Conservation (phyloP, 2,797 vertebrate genomes). For the Choloepus didactylus region DNA sequence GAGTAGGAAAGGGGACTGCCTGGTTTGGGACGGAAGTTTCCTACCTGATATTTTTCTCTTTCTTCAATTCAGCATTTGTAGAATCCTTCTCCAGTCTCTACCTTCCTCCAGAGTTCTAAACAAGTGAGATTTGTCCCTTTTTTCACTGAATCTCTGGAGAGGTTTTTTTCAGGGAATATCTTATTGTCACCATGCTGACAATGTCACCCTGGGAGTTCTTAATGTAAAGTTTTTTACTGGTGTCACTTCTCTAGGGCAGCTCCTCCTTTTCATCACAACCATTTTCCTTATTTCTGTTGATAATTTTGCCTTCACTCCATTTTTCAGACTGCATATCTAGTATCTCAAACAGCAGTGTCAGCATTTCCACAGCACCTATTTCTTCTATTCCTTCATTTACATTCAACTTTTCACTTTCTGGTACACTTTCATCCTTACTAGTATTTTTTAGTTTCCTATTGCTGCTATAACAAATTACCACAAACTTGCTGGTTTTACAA, state of each 20-base stretch:
- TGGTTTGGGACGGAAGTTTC: too few relatives aligned
- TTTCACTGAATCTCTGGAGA: too few relatives aligned
- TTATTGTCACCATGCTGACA: too few relatives aligned
- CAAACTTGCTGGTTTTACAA: slow-evolving; percentile 17
- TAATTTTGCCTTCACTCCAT: background rate
- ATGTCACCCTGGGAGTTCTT: background rate
- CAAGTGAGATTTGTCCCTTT: too few relatives aligned
- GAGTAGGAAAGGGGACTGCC: too few relatives aligned
- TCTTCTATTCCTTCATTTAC: background rate
- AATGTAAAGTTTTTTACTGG: background rate
- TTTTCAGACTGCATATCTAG: background rate
- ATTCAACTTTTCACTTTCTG: slow-evolving; percentile 38
- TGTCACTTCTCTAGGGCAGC: background rate
- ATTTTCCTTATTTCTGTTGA: background rate
- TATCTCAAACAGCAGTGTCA: background rate
- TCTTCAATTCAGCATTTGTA: too few relatives aligned
- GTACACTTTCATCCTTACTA: background rate
- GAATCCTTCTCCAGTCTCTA: too few relatives aligned
- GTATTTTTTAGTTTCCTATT: background rate
- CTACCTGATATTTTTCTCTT: too few relatives aligned
- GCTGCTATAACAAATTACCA: background rate
- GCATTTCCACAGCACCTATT: background rate
- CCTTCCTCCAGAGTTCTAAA: too few relatives aligned
- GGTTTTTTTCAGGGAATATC: too few relatives aligned
- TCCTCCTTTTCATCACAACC: background rate